Evolutionary conservation across 2,888 invertebrate genomes (phyloP), one percentile per base, ranked within the genome.

Genomic region (Drosophila meridiana): DNA sequence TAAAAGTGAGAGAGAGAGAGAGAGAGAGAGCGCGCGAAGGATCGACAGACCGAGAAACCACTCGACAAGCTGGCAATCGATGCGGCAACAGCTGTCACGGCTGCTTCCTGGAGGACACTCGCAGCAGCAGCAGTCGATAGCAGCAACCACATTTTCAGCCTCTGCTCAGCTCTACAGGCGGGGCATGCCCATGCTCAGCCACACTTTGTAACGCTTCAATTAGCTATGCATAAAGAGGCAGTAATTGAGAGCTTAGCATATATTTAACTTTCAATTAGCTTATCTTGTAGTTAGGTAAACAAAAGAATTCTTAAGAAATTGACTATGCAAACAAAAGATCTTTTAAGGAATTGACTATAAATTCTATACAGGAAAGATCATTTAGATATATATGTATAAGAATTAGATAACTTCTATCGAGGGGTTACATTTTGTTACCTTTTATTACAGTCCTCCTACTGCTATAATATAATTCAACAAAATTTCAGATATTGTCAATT

Each of bases 31-130:
- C 0, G 48, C 13, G 30, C 32, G 30, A 20, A 43, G 66, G 61
- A 69, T 69, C 65, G 45, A 43, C 66, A 53, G 42, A 50, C 47
- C 57, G 72, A 66, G 47, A 62, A 70, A 40, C 70, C 83, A 76
- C 83, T 83, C 87, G 82, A 78, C 83, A 87, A 82, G 89, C 89
- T 83, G 84, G 62, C 83, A 73, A 72, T 73, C 81, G 80, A 75
- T 85, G 90, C 73, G 90, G 90, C 82, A 85, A 85, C 85, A 85
- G 85, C 85, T 85, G 85, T 90, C 85, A 74, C 78, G 83, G 69
- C 88, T 84, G 82, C 69, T 81, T 87, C 76, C 87, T 87, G 89
- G 66, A 69, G 89, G 66, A 68, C 66, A 68, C 56, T 52, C 53
- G 53, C 73, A 72, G 48, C 57, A 42, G 14, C 57, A 67, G 28